A percentile compares a stretch with the other conserved stretches of the same genome.
Conservation (phyloP, 2,797 vertebrate species). For the Melanotaenia boesemani region DNA sequence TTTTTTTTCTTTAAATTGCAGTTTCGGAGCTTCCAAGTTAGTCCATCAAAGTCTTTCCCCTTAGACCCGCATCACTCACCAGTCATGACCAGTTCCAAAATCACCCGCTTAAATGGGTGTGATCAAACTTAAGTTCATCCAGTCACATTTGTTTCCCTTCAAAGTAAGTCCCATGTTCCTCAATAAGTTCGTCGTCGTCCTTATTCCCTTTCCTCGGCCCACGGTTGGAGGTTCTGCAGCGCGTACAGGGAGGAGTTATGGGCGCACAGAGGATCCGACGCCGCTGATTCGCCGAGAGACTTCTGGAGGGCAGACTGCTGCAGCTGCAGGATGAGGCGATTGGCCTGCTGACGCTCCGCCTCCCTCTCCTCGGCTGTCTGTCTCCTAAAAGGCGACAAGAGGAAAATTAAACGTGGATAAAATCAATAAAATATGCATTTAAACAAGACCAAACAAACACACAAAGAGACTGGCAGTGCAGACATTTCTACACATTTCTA, state of each 20-base stretch:
- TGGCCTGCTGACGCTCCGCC: slow-evolving; percentile 95
- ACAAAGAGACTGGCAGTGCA: not conserved
- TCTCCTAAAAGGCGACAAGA: slow-evolving; percentile 81
- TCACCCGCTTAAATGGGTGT: slow-evolving; percentile 24
- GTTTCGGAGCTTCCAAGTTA: slow-evolving; percentile 27
- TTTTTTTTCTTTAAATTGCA: slow-evolving; percentile 20
- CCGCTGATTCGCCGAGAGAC: slow-evolving; percentile 89
- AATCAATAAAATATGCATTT: not conserved
- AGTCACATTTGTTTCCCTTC: slow-evolving; percentile 27
- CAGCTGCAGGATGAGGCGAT: slow-evolving; percentile 94
- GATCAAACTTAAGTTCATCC: slow-evolving; percentile 21
- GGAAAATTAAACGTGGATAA: not conserved
- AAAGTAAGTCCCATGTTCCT: slow-evolving; percentile 56
- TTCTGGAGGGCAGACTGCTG: slow-evolving; percentile 95
- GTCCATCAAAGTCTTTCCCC: slow-evolving; percentile 49
- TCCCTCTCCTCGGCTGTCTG: slow-evolving; percentile 97
- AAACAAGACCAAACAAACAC: not conserved
- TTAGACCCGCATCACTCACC: slow-evolving; percentile 57
- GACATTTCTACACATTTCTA: too few relatives aligned
- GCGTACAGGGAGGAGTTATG: slow-evolving; percentile 98
- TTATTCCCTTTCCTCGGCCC: slow-evolving; percentile 90
- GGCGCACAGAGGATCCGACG: slow-evolving; percentile 92
- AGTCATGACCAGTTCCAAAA: slow-evolving; percentile 49
- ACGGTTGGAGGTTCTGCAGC: slow-evolving; percentile 97
- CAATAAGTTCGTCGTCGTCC: slow-evolving; percentile 35